Base-by-base conservation (phyloP, 2,797 vertebrate species). In the Notoglanidium macrostoma region DNA sequence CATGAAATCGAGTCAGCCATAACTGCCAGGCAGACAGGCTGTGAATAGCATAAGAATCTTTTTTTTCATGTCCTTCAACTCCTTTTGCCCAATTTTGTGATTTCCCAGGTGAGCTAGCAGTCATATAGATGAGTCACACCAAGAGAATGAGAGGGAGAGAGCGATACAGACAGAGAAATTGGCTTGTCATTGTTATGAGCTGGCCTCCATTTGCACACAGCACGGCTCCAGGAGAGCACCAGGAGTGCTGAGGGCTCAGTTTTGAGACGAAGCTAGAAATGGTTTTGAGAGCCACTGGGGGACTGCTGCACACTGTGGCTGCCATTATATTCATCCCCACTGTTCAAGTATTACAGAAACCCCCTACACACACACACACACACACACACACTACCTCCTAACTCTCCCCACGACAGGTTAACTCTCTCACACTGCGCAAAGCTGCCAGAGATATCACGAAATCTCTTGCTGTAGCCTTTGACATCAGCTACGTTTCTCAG, bases 71-170 rank as follows among this genome's bases (percentile, higher is more conserved):
- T 82, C 79, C 44, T 82, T 81, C 78, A 81, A 81, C 79, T 81
- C 57, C 44, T 82, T 87, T 87, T 46, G 79, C 55, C 76, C 74
- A 84, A 87, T 84, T 83, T 79, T 88, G 67, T 81, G 77, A 85
- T 88, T 88, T 88, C 77, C 83, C 87, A 80, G 83, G 87, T 85
- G 83, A 85, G 57, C 57, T 51, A 81, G 65, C 77, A 88, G 83
- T 81, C 29, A 63, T 85, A 70, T 51, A 51, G 55, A 80, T 72
- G 74, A 88, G 74, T 85, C 74, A 80, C 74, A 79, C 68, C 70
- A 23, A 61, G 51, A 65, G 70, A 87, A 72, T 61, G 44, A 78
- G 61, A 73, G 65, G 63, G 44, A 80, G 63, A 83, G 63, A 85
- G 35, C 32, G 44, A 70, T 55, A 57, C 32, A 87, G 49, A 68